Percentiles rank a stretch among this genome's conserved stretches.
Conservation (phyloP, 2,888 invertebrate species). For the Drosophila recens region DNA sequence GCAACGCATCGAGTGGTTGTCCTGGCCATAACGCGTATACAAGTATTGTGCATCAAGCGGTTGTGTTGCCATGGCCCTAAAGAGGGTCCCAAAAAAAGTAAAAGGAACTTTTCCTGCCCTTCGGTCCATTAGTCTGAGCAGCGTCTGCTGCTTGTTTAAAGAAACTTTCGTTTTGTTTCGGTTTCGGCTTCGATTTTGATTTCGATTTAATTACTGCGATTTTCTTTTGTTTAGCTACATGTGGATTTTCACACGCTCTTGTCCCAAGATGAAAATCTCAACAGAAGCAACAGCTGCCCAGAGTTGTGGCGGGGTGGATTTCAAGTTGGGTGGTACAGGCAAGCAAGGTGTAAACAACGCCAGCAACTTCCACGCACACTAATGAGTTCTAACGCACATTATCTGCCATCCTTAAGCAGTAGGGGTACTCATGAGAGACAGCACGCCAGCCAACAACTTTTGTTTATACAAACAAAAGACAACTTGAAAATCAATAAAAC, state of each 20-base stretch:
- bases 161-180: conserved; percentile 15
- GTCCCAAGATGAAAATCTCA: conserved; percentile 2
- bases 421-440: conserved; percentile 25
- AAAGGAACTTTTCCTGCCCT: background rate
- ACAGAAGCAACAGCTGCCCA: background rate
- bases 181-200: conserved; percentile 32
- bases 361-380: conserved; percentile 45
- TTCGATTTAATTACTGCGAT: conserved; percentile 48
- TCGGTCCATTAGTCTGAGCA: conserved; percentile 34
- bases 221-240: conserved; percentile 37
- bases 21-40: conserved; percentile 8
- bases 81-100: conserved; percentile 34
- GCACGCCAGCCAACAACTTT: conserved; percentile 1
- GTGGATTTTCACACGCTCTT: conserved; percentile 61
- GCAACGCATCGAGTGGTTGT: conserved; percentile 30
- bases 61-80: conserved; percentile 28
- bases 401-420: conserved; percentile 34
- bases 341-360: conserved; percentile 45
- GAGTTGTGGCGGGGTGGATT: background rate
- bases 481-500: background rate
- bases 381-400: conserved; percentile 61
- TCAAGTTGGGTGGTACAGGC: conserved; percentile 21
- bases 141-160: conserved; percentile 27
- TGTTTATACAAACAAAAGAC: background rate
- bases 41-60: conserved; percentile 61